phyloP scores from a whole-genome alignment of 2,797 vertebrate genomes.

The Perodicticus potto region DNA sequence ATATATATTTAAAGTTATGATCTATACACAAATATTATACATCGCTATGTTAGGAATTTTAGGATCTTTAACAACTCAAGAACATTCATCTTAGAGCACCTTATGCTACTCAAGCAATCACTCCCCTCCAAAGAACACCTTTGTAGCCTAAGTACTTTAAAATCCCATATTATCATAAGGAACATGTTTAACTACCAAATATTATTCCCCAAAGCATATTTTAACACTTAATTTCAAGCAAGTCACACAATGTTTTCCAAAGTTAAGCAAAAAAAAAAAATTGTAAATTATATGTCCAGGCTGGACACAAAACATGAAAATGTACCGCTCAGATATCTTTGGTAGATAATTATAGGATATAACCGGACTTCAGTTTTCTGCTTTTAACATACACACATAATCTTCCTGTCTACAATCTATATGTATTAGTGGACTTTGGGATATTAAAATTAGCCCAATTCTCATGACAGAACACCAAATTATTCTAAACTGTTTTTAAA shows the following conservation, averaged over 20 bases:
- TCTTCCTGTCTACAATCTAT: slow-evolving; percentile 7
- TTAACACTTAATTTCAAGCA: slow-evolving; percentile 22
- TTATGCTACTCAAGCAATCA: not conserved
- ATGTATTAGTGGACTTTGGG: slow-evolving; percentile 42
- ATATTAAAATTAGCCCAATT: not conserved
- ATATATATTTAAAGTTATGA: slow-evolving; percentile 20
- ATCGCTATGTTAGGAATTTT: not conserved
- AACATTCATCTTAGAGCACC: not conserved
- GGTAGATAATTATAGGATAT: not conserved
- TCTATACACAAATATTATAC: not conserved
- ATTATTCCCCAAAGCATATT: not conserved
- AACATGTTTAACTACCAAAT: not conserved
- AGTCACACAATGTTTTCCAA: not conserved
- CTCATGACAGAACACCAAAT: not conserved
- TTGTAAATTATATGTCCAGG: not conserved
- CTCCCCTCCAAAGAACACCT: not conserved
- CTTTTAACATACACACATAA: not conserved
- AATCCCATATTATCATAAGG: not conserved
- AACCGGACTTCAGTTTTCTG: not conserved
- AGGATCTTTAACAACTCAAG: slow-evolving; percentile 38
- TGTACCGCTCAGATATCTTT: not conserved
- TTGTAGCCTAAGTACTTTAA: not conserved
- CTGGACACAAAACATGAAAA: slow-evolving; percentile 12
- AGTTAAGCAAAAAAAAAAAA: not conserved
- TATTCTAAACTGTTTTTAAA: slow-evolving; percentile 55